phyloP scores from a whole-genome alignment of 1,140 invertebrate species.

The Brachionus rubens region DNA sequence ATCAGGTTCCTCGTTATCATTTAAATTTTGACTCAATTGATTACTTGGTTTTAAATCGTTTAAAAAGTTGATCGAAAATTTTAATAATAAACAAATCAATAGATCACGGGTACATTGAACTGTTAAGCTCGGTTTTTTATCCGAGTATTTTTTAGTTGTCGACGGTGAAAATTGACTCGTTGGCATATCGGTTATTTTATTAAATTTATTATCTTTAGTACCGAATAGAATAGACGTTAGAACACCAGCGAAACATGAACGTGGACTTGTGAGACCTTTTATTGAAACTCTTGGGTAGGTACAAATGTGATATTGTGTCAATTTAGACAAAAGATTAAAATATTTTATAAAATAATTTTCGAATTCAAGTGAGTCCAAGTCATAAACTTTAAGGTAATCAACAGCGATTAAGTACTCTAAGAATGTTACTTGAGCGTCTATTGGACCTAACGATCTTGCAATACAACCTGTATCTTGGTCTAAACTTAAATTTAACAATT shows the following conservation, averaged over 20 bases:
- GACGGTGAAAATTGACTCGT: neutral
- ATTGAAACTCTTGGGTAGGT: constrained; percentile 53
- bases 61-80: constrained; percentile 69
- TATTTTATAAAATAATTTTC: neutral
- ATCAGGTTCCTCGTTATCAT: neutral
- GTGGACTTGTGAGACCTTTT: constrained; percentile 65
- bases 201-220: constrained; percentile 22
- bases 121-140: constrained; percentile 60
- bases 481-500: neutral
- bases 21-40: neutral
- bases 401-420: constrained; percentile 68
- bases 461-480: constrained; percentile 65
- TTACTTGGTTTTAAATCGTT: neutral
- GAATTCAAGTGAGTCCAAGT: neutral
- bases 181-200: neutral
- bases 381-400: constrained; percentile 64
- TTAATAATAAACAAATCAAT: constrained; percentile 69
- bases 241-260: constrained; percentile 58
- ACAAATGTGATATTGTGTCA: neutral
- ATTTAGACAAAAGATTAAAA: neutral
- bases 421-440: constrained; percentile 75
- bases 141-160: constrained; percentile 53
- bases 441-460: constrained; percentile 69
- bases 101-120: constrained; percentile 66
- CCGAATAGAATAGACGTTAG: constrained; percentile 53